A percentile compares a stretch with the other conserved stretches of the same genome.
Conservation (phyloP, 2,888 invertebrate genomes). For the Drosophila anomelani region DNA sequence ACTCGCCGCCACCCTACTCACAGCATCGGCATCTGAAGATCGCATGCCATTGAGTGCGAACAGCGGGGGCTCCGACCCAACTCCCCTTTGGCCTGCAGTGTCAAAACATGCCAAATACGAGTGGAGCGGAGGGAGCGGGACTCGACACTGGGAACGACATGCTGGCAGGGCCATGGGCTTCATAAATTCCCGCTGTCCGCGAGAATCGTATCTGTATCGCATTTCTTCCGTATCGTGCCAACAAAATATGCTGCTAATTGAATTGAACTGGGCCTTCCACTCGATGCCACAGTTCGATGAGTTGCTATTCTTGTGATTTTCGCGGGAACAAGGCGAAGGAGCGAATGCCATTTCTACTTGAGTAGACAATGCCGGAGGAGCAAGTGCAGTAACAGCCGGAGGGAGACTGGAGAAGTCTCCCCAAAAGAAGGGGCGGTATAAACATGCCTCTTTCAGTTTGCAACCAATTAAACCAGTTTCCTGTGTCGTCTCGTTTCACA, state of each 20-base stretch:
- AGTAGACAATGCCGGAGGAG: slow-evolving; percentile 5
- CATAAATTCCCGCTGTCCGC: slow-evolving; percentile 72
- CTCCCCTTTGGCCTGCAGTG: slow-evolving; percentile 27
- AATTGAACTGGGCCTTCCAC: slow-evolving; percentile 67
- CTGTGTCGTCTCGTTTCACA: slow-evolving; percentile 58
- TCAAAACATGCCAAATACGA: slow-evolving; percentile 47
- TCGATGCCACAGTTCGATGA: slow-evolving; percentile 63
- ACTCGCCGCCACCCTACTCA: slow-evolving; percentile 19
- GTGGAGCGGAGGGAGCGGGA: neutral
- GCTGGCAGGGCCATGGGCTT: slow-evolving; percentile 63
- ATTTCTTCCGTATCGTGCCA: slow-evolving; percentile 43
- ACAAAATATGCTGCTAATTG: slow-evolving; percentile 71
- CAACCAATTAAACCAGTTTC: slow-evolving; percentile 76
- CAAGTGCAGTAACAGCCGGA: slow-evolving; percentile 51
- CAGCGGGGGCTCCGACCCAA: slow-evolving; percentile 57
- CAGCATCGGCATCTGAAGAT: slow-evolving; percentile 59
- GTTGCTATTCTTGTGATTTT: slow-evolving; percentile 66
- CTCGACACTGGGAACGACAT: slow-evolving; percentile 46
- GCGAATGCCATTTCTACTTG: slow-evolving; percentile 12
- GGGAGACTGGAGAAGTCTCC: slow-evolving; percentile 1
- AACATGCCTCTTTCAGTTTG: slow-evolving; percentile 43
- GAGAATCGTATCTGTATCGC: slow-evolving; percentile 51
- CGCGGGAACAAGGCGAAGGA: slow-evolving; percentile 3
- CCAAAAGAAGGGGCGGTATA: neutral
- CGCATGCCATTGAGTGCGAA: slow-evolving; percentile 69